Evolutionary conservation across 2,797 vertebrate species (phyloP).

Genomic region (Darevskia mixta): DNA sequence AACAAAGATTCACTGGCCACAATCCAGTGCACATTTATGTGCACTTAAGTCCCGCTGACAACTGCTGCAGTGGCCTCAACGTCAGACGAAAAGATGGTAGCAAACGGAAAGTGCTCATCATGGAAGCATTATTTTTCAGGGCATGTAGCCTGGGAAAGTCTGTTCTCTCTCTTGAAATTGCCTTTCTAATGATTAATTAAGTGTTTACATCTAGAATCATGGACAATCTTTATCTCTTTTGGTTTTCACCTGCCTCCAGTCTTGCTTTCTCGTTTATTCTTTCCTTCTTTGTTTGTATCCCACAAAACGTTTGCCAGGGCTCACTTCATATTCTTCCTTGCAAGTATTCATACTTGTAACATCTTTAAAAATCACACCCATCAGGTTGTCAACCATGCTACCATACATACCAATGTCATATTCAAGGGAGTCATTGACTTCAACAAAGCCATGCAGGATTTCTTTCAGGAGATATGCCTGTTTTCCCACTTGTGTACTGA

Average conservation of each 20-base stretch:
- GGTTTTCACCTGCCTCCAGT: background rate
- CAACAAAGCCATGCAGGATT: background rate
- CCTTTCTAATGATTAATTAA: background rate
- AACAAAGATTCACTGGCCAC: constrained; percentile 27
- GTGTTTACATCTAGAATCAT: background rate
- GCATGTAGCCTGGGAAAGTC: background rate
- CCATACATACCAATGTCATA: background rate
- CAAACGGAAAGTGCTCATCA: background rate
- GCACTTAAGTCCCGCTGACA: background rate
- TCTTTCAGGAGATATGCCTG: background rate
- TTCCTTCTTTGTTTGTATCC: background rate
- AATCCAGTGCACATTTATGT: constrained; percentile 26
- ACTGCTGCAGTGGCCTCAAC: background rate
- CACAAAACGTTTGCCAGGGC: background rate
- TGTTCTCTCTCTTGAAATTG: background rate
- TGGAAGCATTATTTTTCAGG: background rate
- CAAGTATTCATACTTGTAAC: background rate
- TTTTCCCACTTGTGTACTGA: background rate
- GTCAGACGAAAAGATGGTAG: background rate
- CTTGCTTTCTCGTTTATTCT: background rate
- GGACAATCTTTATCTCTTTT: background rate
- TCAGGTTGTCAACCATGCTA: background rate
- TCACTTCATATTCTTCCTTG: background rate
- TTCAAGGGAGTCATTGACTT: background rate
- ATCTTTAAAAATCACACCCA: background rate